Evolutionary conservation across 2,113 vertebrate species (phyloP), one percentile per base, ranked within the genome.

Genomic region (Esox niger): DNA sequence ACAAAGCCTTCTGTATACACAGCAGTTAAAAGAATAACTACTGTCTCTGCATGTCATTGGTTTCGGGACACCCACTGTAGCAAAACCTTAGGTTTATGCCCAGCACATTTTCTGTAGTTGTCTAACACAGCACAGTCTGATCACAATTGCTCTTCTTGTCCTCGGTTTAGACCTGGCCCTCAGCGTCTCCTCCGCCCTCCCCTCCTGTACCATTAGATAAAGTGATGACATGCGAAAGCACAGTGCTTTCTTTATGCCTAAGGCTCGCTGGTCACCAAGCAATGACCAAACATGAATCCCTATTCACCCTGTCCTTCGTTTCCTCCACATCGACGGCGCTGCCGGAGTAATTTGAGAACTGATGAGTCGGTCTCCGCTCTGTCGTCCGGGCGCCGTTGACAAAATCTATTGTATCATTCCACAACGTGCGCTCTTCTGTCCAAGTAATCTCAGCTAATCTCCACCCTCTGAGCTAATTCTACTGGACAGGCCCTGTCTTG

Each of bases 191-290:
- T 25, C n/a, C 13, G 27, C 59, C 68, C 62, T 62, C 62, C 54
- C 71, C 46, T 74, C 56, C 70, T 66, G 4, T 33, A 25, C 32
- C 32, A 43, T 33, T 67, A 76, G 69, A 78, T 75, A 70, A n/a
- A 76, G 69, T 60, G 33, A 73, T 74, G 55, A 47, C 62, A 59
- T 60, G 62, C 59, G 57, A 66, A 70, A 74, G 72, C 69, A 77
- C 78, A 59, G 57, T 13, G 29, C 47, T 70, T n/a, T 23, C 57
- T 75, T 47, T 74, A 65, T 62, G 29, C 21, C 73, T 64, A 2
- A 66, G 20, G 55, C 58, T 62, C 56, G 11, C 63, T 62, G 64
- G 23, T 68, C 30, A 64, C 49, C 52, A 21, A 59, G 27, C 52
- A 67, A 70, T 68, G 59, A 66, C 13, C 13, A 38, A 55, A 30